Evolutionary conservation across 92 coral and sea anemone genomes (phyloP).

Genomic region (Epizoanthus stellaris): DNA sequence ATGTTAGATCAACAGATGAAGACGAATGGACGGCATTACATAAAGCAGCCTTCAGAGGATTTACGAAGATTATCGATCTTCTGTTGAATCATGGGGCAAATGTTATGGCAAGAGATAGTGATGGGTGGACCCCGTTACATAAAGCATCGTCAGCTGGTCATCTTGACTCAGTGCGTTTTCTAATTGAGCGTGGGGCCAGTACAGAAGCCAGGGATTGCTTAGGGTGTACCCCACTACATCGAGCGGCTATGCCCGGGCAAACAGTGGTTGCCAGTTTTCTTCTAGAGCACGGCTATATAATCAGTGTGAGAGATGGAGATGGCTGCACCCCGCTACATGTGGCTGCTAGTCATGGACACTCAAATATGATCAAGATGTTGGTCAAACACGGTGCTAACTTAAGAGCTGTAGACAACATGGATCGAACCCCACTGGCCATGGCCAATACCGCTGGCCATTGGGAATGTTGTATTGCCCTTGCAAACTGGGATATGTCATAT

Average conservation of each 20-base stretch:
- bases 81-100: neutral
- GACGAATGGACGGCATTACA: slow-evolving; percentile 1
- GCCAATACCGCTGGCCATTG: neutral
- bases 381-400: neutral
- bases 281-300: neutral
- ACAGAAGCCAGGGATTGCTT: neutral
- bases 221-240: neutral
- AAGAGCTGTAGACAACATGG: too few relatives aligned
- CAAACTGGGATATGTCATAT: too few relatives aligned
- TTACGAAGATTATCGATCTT: neutral
- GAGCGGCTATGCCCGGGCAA: neutral
- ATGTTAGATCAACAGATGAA: neutral
- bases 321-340: neutral
- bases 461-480: neutral
- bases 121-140: slow-evolving; percentile 13
- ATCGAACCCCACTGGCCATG: neutral
- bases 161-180: neutral
- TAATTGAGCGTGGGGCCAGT: neutral
- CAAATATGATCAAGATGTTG: neutral
- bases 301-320: neutral
- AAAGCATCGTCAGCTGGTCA: neutral
- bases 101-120: neutral
- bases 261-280: neutral
- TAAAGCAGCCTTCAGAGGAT: neutral
- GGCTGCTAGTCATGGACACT: neutral